Conservation (phyloP, 2,888 invertebrate genomes). For the Diaperis boleti region DNA sequence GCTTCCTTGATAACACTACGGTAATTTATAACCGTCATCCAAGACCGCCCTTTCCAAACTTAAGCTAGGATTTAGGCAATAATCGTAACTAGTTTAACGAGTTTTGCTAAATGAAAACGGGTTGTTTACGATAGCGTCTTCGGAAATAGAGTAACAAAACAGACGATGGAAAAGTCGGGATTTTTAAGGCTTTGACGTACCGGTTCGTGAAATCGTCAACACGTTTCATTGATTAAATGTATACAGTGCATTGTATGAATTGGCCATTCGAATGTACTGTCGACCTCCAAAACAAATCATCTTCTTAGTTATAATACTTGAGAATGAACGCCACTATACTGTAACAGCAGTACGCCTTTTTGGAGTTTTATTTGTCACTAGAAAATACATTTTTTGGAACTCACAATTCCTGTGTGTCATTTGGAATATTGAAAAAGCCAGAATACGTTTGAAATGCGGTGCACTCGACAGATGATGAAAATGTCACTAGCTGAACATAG, state of each 20-base stretch:
- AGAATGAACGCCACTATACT: too few species aligned
- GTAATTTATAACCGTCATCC: slow-evolving; percentile 32
- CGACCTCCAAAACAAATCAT: too few species aligned
- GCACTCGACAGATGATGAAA: not conserved
- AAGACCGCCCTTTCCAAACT: slow-evolving; percentile 12
- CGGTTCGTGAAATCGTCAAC: too few species aligned
- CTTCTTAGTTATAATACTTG: too few species aligned
- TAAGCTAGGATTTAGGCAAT: slow-evolving; percentile 17
- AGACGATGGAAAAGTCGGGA: not conserved
- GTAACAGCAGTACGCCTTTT: not conserved
- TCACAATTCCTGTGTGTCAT: not conserved
- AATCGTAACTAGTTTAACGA: slow-evolving; percentile 29
- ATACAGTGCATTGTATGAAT: too few species aligned
- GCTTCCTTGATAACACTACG: slow-evolving; percentile 31
- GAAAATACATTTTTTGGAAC: not conserved
- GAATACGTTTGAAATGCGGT: not conserved
- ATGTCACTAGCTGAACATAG: too few species aligned
- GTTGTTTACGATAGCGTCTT: not conserved
- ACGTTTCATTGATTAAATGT: too few species aligned
- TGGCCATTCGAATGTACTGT: not conserved
- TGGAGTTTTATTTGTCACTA: not conserved
- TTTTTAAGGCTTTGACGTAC: too few species aligned
- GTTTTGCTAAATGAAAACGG: slow-evolving; percentile 26
- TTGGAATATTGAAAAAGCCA: not conserved
- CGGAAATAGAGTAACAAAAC: not conserved